Evolutionary conservation across 2,888 invertebrate species (phyloP).

Genomic region (Drosophila affinis): DNA sequence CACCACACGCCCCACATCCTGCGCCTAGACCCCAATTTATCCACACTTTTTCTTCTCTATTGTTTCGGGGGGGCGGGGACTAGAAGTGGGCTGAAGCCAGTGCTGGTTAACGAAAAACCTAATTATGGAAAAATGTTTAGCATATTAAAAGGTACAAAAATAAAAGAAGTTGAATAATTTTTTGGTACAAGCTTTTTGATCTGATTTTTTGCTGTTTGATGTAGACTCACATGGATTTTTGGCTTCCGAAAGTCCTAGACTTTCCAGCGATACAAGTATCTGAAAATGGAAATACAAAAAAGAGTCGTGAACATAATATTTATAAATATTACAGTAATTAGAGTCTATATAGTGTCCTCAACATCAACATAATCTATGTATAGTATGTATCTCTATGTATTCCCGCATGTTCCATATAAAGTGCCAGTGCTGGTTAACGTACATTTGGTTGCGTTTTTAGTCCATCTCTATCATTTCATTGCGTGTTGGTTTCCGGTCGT

Average conservation of each 20-base stretch:
- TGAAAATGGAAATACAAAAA: not conserved
- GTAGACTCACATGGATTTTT: not conserved
- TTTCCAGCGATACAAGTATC: not conserved
- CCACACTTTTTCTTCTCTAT: not conserved
- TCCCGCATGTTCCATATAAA: too few relatives aligned
- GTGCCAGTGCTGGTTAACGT: too few relatives aligned
- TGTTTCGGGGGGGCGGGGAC: not conserved
- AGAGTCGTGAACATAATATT: not conserved
- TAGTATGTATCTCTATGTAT: too few relatives aligned
- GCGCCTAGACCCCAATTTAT: conserved; percentile 11
- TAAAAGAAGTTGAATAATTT: not conserved
- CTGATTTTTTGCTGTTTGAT: not conserved
- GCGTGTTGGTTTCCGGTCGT: not conserved
- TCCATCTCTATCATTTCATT: conserved; percentile 1
- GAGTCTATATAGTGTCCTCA: too few relatives aligned
- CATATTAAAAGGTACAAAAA: not conserved
- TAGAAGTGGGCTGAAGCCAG: not conserved
- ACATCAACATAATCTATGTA: too few relatives aligned
- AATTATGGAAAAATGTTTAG: not conserved
- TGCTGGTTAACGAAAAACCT: not conserved
- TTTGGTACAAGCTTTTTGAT: too few relatives aligned
- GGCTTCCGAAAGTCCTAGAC: not conserved
- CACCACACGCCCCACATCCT: conserved; percentile 14
- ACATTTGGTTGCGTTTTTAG: not conserved
- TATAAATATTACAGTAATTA: too few relatives aligned